Evolutionary conservation across 2,888 invertebrate genomes (phyloP), one percentile per base, ranked within the genome.

Genomic region (Harpalus rufipes): DNA sequence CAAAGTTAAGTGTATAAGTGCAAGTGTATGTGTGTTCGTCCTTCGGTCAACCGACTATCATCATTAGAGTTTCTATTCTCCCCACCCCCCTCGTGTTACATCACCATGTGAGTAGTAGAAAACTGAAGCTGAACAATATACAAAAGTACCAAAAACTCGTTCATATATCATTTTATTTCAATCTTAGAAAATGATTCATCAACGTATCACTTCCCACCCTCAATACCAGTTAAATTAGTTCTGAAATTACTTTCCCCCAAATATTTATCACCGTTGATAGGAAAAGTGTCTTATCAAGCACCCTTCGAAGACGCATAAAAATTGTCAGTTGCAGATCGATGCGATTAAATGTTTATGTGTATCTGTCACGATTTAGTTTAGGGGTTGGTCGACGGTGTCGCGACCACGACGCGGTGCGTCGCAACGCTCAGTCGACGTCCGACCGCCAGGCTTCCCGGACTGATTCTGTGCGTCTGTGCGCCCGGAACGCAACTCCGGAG

Each of bases 271-370:
- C 72, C 72, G 44, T 51, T 51, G 44, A 51, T 51, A 51, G 44
- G 44, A 74, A 74, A 74, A 74, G 41, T 74, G 44, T 74, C 72
- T 51, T 74, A 41, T 44, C 72, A 74, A 74, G 41, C 68, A 39
- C 44, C 72, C 72, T 18, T 12, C 44, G 72, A 63, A 74, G 72
- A 74, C 14, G 41, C 72, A 74, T 74, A 74, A 74, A 68, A 74
- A 74, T 74, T 44, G 72, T 74, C 44, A 41, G 41, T 74, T 74
- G 68, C 16, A 44, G 83, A 83, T 76, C 83, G 61, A 83, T 83
- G 59, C 76, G 83, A 83, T 83, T 83, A 83, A 68, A 74, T 83
- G 83, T 83, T 83, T 83, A 83, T 83, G 83, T 76, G 74, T 83
- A 76, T 83, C 83, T 83, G 83, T 76, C 74, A 83, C 83, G 83